Conservation (phyloP, 2,113 vertebrate genomes). For the Nannobrachium achirus region DNA sequence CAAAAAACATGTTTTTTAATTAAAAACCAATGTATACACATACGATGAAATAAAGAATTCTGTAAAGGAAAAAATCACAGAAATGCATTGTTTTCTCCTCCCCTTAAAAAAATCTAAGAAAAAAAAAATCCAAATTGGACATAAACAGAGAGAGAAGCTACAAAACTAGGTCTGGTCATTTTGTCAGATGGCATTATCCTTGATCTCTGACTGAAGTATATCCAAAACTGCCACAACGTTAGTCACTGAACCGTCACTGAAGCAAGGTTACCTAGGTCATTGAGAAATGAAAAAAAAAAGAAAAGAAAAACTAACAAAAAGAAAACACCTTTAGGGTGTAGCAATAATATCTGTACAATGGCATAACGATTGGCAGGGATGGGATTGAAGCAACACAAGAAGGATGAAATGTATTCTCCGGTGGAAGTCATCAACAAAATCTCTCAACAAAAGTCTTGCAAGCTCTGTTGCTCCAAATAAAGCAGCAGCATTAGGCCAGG, state of each 20-base stretch:
- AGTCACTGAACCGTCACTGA: not conserved
- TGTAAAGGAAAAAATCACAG: not conserved
- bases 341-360: too few relatives aligned
- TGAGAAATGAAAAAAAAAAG: not conserved
- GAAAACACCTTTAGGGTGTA: not conserved
- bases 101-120: not conserved
- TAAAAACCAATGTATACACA: too few relatives aligned
- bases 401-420: not conserved
- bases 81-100: slow-evolving; percentile 3
- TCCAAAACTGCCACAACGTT: not conserved
- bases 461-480: not conserved
- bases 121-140: not conserved
- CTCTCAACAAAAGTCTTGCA: slow-evolving; percentile 2
- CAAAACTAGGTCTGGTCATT: not conserved
- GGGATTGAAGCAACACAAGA: not conserved
- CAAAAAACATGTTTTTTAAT: too few relatives aligned
- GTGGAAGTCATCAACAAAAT: slow-evolving; percentile 29
- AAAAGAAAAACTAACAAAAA: not conserved
- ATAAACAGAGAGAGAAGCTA: too few relatives aligned
- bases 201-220: not conserved
- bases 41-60: too few relatives aligned
- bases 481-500: not conserved
- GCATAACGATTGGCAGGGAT: not conserved
- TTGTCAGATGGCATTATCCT: too few relatives aligned
- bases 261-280: not conserved